These are phyloP conservation scores for Nasonia vitripennis DNA, from an alignment of 1,140 invertebrate species.

Conservation along the genomic window DNA sequence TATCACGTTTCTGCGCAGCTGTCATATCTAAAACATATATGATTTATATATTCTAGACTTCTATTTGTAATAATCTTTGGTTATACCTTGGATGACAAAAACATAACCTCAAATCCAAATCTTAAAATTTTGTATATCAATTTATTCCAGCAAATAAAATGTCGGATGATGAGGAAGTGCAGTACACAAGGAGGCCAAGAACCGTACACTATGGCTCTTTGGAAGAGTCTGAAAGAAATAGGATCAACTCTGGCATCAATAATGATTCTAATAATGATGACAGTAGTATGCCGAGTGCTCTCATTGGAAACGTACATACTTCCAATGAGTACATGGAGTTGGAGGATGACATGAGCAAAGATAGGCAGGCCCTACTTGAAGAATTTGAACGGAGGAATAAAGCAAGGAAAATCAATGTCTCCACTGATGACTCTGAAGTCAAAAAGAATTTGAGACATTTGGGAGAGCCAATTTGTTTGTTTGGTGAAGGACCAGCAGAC, in stretches of 20 bases:
- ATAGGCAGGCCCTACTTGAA: conserved; percentile 92
- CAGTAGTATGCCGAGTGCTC: conserved; percentile 61
- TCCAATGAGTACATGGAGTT: conserved; percentile 94
- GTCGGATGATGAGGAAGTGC: conserved; percentile 91
- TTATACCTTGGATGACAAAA: not conserved
- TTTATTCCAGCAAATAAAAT: conserved; percentile 72
- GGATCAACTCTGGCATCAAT: conserved; percentile 73
- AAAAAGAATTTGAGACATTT: conserved; percentile 92
- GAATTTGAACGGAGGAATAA: conserved; percentile 95
- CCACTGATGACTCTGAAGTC: conserved; percentile 95
- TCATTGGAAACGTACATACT: conserved; percentile 79
- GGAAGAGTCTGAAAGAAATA: conserved; percentile 85
- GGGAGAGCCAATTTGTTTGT: conserved; percentile 96
- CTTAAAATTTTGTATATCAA: not conserved
- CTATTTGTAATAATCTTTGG: no score
- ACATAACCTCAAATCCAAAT: not conserved
- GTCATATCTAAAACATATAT: no score
- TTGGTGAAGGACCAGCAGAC: conserved; percentile 98
- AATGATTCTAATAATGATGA: conserved; percentile 75
- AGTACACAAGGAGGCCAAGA: conserved; percentile 84
- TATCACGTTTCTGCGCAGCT: no score
- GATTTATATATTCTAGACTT: no score
- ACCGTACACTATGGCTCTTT: conserved; percentile 91
- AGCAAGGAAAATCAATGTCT: conserved; percentile 93
- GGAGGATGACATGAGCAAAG: conserved; percentile 90